Evolutionary conservation across 2,888 invertebrate species (phyloP), one percentile per base, ranked within the genome.

Genomic region (Augochlorella aurata): DNA sequence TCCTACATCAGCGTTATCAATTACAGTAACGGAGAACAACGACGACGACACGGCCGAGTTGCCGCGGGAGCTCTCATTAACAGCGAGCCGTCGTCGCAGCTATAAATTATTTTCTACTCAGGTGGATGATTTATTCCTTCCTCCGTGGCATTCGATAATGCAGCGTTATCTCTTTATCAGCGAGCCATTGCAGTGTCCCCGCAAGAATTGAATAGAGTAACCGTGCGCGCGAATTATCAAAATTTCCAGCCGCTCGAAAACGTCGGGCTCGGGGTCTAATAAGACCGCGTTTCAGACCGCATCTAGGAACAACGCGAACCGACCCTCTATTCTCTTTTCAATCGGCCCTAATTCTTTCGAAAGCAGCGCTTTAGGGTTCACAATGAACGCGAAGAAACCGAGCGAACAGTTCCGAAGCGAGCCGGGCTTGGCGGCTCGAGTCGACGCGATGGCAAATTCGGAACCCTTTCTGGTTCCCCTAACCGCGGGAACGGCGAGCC

Each of bases 401-500:
- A 45, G 45, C 45, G 8, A 45, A 16, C 21, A 45, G 45, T 16
- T 16, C 45, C n/a, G 65, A 44, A n/a, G 38, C 65, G n/a, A n/a
- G 29, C 14, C 38, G 45, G 47, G 16, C 21, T 49, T 21, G n/a
- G n/a, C n/a, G n/a, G n/a, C n/a, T n/a, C 65, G n/a, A n/a, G 29
- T 9, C 38, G 29, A 10, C 61, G 63, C 7, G 7, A 75, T 24
- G 50, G 71, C 29, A 10, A 18, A 50, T 24, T n/a, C 38, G 49
- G 44, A 14, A 18, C 61, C 44, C 45, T 18, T 38, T 24, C 18
- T 18, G 21, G 24, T 24, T 21, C 21, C 50, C 18, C 52, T 21
- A 44, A n/a, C n/a, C 52, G 47, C 52, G 65, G 54, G 21, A 74
- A 66, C 47, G 52, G 52, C 75, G 24, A 44, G 75, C 50, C 24